phyloP scores from a whole-genome alignment of 2,888 invertebrate species.

The Habrosyne pyritoides region DNA sequence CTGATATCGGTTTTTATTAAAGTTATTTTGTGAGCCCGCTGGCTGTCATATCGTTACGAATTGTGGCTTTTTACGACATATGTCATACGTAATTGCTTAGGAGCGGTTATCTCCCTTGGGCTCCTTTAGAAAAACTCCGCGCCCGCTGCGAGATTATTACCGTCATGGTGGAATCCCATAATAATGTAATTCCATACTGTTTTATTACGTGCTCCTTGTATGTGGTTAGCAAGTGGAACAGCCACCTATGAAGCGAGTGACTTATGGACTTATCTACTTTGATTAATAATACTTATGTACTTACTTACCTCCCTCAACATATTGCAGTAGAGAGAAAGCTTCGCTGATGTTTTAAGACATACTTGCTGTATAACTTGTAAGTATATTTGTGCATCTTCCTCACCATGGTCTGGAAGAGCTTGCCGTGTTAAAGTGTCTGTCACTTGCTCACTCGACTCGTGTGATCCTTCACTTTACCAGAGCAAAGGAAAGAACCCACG shows the following conservation, averaged over 20 bases:
- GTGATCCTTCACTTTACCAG: neutral
- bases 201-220: constrained; percentile 39
- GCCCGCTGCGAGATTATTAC: constrained; percentile 53
- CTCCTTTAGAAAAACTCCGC: constrained; percentile 33
- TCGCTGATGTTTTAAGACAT: neutral
- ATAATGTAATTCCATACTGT: constrained; percentile 40
- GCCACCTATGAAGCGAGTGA: neutral
- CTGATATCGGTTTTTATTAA: constrained; percentile 47
- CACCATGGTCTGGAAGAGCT: neutral
- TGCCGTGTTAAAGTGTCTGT: neutral
- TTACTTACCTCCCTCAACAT: neutral
- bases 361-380: neutral
- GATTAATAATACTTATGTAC: neutral
- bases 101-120: constrained; percentile 57
- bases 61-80: constrained; percentile 68
- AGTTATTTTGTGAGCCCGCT: constrained; percentile 53
- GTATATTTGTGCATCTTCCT: neutral
- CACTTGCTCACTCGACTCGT: neutral
- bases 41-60: constrained; percentile 48
- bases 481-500: neutral
- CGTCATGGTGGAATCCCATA: constrained; percentile 35
- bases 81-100: constrained; percentile 74
- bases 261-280: neutral
- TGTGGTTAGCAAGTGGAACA: constrained; percentile 27
- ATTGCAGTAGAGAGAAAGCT: neutral